Percentiles rank a stretch among this genome's conserved stretches.
These are phyloP conservation scores for Parazoanthus atlanticus DNA, from an alignment of 92 coral and sea anemone species.

Conservation along the genomic window DNA sequence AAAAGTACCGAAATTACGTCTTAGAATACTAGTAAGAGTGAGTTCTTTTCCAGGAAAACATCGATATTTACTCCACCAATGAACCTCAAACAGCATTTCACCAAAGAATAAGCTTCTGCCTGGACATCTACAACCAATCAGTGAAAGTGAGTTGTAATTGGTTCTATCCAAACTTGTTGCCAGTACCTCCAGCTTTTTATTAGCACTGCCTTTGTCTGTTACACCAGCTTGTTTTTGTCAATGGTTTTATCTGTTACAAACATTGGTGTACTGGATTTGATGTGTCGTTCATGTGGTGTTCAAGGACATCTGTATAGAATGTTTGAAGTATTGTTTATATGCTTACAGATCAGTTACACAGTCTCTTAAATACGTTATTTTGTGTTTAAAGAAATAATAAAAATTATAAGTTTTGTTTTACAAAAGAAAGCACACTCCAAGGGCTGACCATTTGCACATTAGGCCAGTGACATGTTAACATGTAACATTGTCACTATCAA, in stretches of 20 bases:
- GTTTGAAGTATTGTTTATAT: no score
- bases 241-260: background rate
- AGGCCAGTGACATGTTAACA: conserved; percentile 43
- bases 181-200: background rate
- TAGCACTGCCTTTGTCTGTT: background rate
- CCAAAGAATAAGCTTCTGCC: conserved; percentile 95
- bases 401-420: background rate
- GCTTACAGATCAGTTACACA: background rate
- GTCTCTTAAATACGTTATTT: background rate
- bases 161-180: no score
- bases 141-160: conserved; percentile 72
- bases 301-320: no score
- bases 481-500: conserved; percentile 26
- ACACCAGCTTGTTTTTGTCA: background rate
- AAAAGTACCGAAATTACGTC: background rate
- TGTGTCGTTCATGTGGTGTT: no score
- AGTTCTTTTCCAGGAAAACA: conserved; percentile 75
- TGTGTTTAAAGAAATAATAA: background rate
- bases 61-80: conserved; percentile 96
- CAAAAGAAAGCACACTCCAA: background rate
- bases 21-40: background rate
- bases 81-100: conserved; percentile 99
- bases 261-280: background rate
- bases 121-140: conserved; percentile 96
- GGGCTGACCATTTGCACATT: conserved; percentile 22